Evolutionary conservation across 2,797 vertebrate species (phyloP), one percentile per base, ranked within the genome.

Genomic region (Gephyroberyx darwinii): DNA sequence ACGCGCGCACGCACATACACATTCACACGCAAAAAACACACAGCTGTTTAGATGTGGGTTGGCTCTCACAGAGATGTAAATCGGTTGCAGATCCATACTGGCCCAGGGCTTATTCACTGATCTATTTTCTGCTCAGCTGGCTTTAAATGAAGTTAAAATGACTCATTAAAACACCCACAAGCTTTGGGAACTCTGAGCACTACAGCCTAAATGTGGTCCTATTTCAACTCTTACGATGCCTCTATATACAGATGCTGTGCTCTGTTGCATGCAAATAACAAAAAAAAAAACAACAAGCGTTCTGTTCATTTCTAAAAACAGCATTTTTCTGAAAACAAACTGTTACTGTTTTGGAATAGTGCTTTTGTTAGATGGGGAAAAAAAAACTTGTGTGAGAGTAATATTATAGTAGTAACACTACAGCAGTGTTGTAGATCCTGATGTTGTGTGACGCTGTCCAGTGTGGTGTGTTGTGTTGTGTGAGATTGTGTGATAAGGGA

Each of bases 111-210:
- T 95, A 95, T 92, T 96, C 96, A 96, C 96, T 96, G 96, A 97
- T 98, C 96, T 98, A 98, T 98, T 99, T 99, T 97, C 96, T 96
- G 95, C 96, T 98, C 96, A 97, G 95, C 96, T 98, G 96, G 96
- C 95, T 97, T 96, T 96, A 98, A 99, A 98, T 97, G 96, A 97
- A 97, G 96, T 98, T 98, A 98, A 98, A 98, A 98, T 98, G 96
- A 98, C 95, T 99, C 96, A 98, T 99, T 99, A 98, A 98, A 98
- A 97, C 95, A 96, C 96, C 96, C 96, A 96, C 96, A 96, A 97
- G 96, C 96, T 96, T 95, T 93, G 95, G 96, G 95, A 98, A 97
- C 95, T 96, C 95, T 95, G 95, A 95, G 95, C 96, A 94, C 95
- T 93, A 92, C 94, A 96, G 95, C 95, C 96, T 97, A 96, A 97